These are phyloP conservation scores for Trigoniulus corallinus DNA, from an alignment of 1,140 invertebrate species.

Conservation along the genomic window DNA sequence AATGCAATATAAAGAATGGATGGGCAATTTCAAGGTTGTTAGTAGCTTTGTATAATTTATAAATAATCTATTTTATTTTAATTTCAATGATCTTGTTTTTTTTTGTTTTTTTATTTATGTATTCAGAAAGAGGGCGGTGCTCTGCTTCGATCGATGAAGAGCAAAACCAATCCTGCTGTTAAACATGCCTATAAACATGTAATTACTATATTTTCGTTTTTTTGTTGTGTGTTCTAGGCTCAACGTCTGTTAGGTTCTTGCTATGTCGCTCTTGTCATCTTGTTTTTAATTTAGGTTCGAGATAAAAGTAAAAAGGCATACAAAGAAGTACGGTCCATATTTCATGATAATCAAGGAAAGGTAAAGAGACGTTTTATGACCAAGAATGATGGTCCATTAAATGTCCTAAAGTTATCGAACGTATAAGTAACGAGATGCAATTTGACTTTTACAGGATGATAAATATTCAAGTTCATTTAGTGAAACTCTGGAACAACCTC, in stretches of 20 bases:
- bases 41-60: neutral
- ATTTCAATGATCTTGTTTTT: slow-evolving; percentile 1
- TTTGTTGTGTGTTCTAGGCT: no score
- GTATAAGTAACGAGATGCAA: neutral
- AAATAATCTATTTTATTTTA: neutral
- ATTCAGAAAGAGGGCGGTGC: slow-evolving; percentile 39
- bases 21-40: slow-evolving; percentile 38
- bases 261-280: neutral
- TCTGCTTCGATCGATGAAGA: slow-evolving; percentile 57
- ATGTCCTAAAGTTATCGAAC: neutral
- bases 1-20: slow-evolving; percentile 60
- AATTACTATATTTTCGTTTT: no score
- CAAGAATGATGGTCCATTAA: neutral
- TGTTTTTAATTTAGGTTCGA: slow-evolving; percentile 38
- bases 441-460: neutral
- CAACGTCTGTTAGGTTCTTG: no score
- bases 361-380: slow-evolving; percentile 22
- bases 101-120: slow-evolving; percentile 1
- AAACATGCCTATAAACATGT: slow-evolving; percentile 65
- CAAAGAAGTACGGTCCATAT: slow-evolving; percentile 46
- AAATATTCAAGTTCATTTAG: neutral
- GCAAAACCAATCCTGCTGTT: slow-evolving; percentile 61
- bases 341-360: slow-evolving; percentile 34
- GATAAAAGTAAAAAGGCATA: slow-evolving; percentile 56
- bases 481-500: slow-evolving; percentile 9